Conservation (phyloP, 2,888 invertebrate species). For the Pogonocherus hispidulus region DNA sequence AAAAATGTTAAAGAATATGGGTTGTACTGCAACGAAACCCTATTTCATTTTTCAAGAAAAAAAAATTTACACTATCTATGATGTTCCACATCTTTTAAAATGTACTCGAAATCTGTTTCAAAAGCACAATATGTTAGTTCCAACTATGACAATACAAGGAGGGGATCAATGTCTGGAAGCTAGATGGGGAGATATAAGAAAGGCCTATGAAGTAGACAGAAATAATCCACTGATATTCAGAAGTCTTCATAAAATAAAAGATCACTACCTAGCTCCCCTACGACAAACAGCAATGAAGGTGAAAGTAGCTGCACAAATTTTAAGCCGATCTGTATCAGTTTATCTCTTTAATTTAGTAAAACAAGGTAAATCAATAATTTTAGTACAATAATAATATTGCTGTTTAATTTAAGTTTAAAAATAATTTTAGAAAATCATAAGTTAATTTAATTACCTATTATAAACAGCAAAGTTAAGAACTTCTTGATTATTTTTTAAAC, state of each 20-base stretch:
- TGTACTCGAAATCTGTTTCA: conserved; percentile 20
- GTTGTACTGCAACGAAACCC: neutral
- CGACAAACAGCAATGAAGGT: conserved; percentile 22
- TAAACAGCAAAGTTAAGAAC: too few relatives aligned
- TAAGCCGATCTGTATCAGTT: conserved; percentile 25
- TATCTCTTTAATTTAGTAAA: conserved; percentile 12
- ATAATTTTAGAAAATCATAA: too few relatives aligned
- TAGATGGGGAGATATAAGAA: conserved; percentile 11
- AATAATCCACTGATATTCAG: conserved; percentile 6
- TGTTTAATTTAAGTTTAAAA: too few relatives aligned
- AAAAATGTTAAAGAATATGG: conserved; percentile 24
- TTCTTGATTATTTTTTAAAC: too few relatives aligned
- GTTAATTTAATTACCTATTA: too few relatives aligned
- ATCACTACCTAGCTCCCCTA: neutral
- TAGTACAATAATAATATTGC: too few relatives aligned
- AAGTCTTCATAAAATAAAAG: conserved; percentile 15
- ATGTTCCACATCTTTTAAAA: conserved; percentile 26
- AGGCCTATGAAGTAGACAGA: conserved; percentile 14
- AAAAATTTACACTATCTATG: conserved; percentile 13
- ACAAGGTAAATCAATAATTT: neutral
- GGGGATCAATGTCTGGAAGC: conserved; percentile 1
- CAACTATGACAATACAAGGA: neutral
- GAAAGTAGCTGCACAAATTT: conserved; percentile 24
- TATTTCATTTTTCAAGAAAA: neutral
- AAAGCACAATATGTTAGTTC: conserved; percentile 10